These are phyloP conservation scores for Nannospalax galili DNA, from an alignment of 2,113 vertebrate species.

Conservation along the genomic window DNA sequence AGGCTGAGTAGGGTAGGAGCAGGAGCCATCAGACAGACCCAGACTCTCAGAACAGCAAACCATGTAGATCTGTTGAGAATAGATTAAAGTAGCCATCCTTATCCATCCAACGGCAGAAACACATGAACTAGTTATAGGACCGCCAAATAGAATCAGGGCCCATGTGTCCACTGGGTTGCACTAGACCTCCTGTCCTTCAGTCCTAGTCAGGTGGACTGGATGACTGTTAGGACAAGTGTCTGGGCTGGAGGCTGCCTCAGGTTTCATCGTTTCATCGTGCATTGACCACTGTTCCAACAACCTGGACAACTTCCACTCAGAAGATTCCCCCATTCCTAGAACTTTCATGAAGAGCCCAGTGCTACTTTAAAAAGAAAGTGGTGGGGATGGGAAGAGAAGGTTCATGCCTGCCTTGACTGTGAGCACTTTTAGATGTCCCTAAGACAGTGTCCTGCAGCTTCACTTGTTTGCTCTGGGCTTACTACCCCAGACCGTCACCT, in stretches of 20 bases:
- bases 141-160: neutral
- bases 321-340: neutral
- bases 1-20: neutral
- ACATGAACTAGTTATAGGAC: neutral
- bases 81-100: no score
- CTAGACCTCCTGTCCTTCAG: neutral
- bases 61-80: rapidly evolving
- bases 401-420: neutral
- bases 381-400: neutral
- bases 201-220: rapidly evolving
- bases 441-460: neutral
- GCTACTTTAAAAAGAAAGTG: neutral
- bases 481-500: no score
- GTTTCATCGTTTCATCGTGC: no score
- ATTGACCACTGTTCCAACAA: neutral
- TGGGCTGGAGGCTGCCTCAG: neutral
- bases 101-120: neutral
- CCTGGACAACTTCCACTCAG: neutral
- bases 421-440: neutral
- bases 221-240: neutral
- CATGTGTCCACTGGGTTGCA: rapidly evolving
- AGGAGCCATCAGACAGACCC: neutral
- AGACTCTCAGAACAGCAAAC: neutral
- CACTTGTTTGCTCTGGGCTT: neutral
- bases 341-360: neutral